A percentile compares a stretch with the other conserved stretches of the same genome.
Evolutionary conservation across 2,888 invertebrate genomes (phyloP).

Genomic region (Erynnis tages): DNA sequence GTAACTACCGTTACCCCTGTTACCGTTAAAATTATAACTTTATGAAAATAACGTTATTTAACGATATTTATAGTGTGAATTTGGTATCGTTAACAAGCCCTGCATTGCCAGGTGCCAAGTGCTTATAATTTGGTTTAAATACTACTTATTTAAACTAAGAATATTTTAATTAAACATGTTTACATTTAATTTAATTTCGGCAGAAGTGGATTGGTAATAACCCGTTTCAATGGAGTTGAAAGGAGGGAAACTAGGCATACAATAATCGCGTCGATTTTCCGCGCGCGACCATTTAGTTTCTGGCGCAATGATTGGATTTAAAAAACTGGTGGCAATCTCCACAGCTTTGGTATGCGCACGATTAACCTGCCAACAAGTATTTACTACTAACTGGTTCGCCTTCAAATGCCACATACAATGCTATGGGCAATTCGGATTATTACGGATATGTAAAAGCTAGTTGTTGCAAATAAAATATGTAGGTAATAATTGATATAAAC

Average conservation of each 20-base stretch:
- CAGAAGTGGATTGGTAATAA: no score
- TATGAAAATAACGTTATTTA: no score
- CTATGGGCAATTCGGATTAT: conserved; percentile 24
- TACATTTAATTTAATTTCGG: no score
- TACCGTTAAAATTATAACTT: no score
- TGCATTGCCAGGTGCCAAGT: no score
- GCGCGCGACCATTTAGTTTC: background rate
- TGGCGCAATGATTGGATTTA: conserved; percentile 32
- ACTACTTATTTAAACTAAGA: no score
- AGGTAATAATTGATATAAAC: background rate
- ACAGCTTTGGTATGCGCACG: conserved; percentile 34
- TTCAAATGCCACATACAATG: conserved; percentile 48
- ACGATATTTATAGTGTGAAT: no score
- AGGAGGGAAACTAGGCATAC: background rate
- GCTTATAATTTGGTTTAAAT: no score
- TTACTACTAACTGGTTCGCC: conserved; percentile 51
- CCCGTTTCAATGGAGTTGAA: no score
- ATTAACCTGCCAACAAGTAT: conserved; percentile 43
- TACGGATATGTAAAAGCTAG: conserved; percentile 14
- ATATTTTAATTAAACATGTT: no score
- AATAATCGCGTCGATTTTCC: conserved; percentile 3
- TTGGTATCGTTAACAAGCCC: no score
- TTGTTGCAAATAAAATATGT: conserved; percentile 4
- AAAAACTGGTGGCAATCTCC: conserved; percentile 33
- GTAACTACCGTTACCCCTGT: no score